A percentile compares a stretch with the other conserved stretches of the same genome.
phyloP scores from a whole-genome alignment of 2,888 invertebrate genomes.

The Gymnocheta viridis region DNA sequence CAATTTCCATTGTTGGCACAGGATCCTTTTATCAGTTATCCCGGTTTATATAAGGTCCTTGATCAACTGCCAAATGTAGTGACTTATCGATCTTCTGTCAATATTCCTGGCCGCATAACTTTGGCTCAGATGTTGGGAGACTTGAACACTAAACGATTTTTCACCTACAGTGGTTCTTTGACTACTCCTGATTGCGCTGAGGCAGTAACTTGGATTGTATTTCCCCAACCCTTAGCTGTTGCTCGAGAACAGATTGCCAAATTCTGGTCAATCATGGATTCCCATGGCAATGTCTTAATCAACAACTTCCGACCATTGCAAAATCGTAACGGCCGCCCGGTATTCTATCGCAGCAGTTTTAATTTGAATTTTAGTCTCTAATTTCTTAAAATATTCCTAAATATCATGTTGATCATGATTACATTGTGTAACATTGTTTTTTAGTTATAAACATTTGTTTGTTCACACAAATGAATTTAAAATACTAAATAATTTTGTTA shows the following conservation, averaged over 20 bases:
- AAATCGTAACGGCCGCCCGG: constrained; percentile 54
- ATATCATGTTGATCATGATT: neutral
- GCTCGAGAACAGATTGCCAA: constrained; percentile 56
- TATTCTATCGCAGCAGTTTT: constrained; percentile 55
- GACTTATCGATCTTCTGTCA: constrained; percentile 68
- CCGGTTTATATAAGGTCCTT: constrained; percentile 73
- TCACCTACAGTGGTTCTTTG: constrained; percentile 74
- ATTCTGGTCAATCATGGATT: constrained; percentile 70
- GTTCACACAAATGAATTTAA: neutral
- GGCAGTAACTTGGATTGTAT: constrained; percentile 71
- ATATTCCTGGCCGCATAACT: constrained; percentile 70
- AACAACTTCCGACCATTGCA: constrained; percentile 72
- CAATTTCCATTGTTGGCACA: neutral
- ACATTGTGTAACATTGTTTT: neutral
- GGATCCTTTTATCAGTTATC: constrained; percentile 45
- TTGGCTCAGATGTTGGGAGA: constrained; percentile 73
- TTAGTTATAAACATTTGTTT: no score
- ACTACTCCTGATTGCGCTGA: constrained; percentile 72
- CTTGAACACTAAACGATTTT: constrained; percentile 73
- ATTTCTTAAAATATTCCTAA: neutral
- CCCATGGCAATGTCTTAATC: constrained; percentile 46
- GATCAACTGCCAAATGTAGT: constrained; percentile 72
- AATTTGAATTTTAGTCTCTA: neutral
- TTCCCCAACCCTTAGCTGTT: constrained; percentile 68
- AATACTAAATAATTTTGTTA: neutral